Evolutionary conservation across 1,140 invertebrate species (phyloP).

Genomic region (Melitaea cinxia): DNA sequence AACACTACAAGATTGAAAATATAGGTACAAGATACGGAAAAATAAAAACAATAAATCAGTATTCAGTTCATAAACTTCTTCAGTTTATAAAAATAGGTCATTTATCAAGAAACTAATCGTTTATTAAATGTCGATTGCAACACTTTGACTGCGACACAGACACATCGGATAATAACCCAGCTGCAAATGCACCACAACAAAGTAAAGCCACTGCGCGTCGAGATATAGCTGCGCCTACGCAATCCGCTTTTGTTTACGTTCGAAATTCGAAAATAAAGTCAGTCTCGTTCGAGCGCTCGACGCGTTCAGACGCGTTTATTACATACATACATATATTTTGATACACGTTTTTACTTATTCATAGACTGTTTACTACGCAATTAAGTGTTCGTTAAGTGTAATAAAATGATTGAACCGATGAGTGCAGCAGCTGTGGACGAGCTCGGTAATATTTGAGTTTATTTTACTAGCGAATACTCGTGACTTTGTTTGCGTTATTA

Average conservation of each 20-base stretch:
- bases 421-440: slow-evolving; percentile 54
- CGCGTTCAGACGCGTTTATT: slow-evolving; percentile 41
- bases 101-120: no score
- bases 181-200: slow-evolving; percentile 28
- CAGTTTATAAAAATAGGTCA: no score
- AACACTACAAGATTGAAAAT: no score
- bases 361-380: slow-evolving; percentile 34
- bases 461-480: background rate
- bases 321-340: slow-evolving; percentile 9
- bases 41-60: no score
- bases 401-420: slow-evolving; percentile 53
- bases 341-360: background rate
- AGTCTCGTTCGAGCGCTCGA: slow-evolving; percentile 46
- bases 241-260: slow-evolving; percentile 62
- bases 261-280: slow-evolving; percentile 49
- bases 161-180: background rate
- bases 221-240: slow-evolving; percentile 42
- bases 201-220: slow-evolving; percentile 29
- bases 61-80: no score
- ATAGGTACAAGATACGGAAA: no score
- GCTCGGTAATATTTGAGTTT: slow-evolving; percentile 44
- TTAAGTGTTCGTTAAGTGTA: slow-evolving; percentile 31
- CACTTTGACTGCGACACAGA: no score
- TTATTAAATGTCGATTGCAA: no score
- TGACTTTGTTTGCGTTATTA: no score